Percentiles rank a stretch among this genome's conserved stretches.
These are phyloP conservation scores for Heliconius eleuchia DNA, from an alignment of 1,140 invertebrate genomes.

Conservation along the genomic window DNA sequence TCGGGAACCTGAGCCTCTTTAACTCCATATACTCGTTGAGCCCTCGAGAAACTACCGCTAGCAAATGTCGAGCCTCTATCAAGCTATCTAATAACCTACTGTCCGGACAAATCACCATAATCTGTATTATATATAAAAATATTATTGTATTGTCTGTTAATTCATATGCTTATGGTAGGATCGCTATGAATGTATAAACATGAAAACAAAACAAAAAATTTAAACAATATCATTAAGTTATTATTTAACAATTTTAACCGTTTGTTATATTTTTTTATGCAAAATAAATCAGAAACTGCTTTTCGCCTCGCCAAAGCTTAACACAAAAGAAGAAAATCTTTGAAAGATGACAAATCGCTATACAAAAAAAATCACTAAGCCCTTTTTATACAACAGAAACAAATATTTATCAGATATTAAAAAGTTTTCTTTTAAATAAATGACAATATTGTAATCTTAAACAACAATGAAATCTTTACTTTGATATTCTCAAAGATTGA, in stretches of 20 bases:
- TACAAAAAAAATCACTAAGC: too few relatives aligned
- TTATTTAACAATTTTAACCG: not conserved
- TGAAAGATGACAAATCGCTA: too few relatives aligned
- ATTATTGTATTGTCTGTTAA: not conserved
- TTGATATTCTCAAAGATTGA: not conserved
- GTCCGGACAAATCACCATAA: conserved; percentile 83
- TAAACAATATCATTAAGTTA: not conserved
- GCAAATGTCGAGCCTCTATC: conserved; percentile 84
- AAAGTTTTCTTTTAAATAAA: too few relatives aligned
- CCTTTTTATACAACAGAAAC: too few relatives aligned
- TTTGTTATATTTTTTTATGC: not conserved
- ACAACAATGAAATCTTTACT: not conserved
- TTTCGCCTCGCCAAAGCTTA: too few relatives aligned
- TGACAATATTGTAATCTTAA: too few relatives aligned
- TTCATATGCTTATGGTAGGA: too few relatives aligned
- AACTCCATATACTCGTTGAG: conserved; percentile 88
- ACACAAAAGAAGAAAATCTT: too few relatives aligned
- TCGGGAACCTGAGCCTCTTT: conserved; percentile 87
- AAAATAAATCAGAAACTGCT: not conserved
- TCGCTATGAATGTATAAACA: too few relatives aligned
- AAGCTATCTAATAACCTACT: conserved; percentile 85
- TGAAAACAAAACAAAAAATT: too few relatives aligned
- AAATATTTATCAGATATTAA: too few relatives aligned
- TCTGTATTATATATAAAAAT: conserved; percentile 68
- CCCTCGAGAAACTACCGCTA: conserved; percentile 87